These are phyloP conservation scores for Caenorhabditis doughertyi DNA, from an alignment of 2,888 invertebrate species.

Conservation along the genomic window DNA sequence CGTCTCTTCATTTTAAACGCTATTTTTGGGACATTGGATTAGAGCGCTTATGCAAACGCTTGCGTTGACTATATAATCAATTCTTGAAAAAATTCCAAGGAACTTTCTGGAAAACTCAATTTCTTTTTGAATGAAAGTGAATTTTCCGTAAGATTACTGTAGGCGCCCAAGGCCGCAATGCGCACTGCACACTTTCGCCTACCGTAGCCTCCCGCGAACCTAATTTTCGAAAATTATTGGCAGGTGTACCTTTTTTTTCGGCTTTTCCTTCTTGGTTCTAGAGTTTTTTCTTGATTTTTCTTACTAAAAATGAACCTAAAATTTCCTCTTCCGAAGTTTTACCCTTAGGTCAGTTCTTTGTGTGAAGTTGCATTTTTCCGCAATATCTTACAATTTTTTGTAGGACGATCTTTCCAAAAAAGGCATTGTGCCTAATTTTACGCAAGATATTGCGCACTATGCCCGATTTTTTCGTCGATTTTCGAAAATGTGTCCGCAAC, in stretches of 20 bases:
- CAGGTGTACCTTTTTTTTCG: too few relatives aligned
- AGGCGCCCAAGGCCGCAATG: slow-evolving; percentile 20
- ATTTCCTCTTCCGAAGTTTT: background rate
- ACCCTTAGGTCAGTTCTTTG: background rate
- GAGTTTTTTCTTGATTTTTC: background rate
- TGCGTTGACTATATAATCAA: too few relatives aligned
- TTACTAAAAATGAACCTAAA: too few relatives aligned
- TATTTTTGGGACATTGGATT: too few relatives aligned
- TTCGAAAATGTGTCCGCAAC: slow-evolving; percentile 50
- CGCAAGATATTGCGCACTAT: slow-evolving; percentile 1
- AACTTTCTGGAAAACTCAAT: background rate
- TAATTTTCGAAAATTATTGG: slow-evolving; percentile 9
- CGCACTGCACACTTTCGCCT: slow-evolving; percentile 9
- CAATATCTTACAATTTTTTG: background rate
- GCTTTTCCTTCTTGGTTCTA: background rate
- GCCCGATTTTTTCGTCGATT: slow-evolving; percentile 51
- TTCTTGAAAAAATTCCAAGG: background rate
- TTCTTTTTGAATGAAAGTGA: background rate
- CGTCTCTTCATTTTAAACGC: background rate
- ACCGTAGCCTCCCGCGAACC: slow-evolving; percentile 24
- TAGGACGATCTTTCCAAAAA: background rate
- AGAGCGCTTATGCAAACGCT: too few relatives aligned
- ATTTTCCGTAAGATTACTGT: background rate
- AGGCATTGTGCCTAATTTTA: background rate
- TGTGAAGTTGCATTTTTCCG: background rate